Conservation (phyloP, 2,797 vertebrate genomes). For the Furcifer pardalis region DNA sequence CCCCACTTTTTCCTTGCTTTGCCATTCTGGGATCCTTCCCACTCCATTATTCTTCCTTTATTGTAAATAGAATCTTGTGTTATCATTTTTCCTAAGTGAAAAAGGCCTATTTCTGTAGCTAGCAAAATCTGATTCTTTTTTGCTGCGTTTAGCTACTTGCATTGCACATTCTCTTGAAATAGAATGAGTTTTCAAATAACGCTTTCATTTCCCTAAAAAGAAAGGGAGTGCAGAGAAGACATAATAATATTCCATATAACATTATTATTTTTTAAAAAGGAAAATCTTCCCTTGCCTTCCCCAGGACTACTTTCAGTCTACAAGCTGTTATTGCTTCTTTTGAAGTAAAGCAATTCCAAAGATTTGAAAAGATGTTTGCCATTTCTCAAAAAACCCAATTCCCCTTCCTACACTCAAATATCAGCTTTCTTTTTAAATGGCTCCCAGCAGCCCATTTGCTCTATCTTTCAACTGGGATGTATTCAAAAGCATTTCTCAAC, state of each 20-base stretch:
- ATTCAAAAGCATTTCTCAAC: slow-evolving; percentile 57
- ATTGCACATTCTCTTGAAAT: background rate
- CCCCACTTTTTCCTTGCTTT: background rate
- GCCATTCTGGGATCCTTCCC: background rate
- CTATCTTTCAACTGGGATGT: slow-evolving; percentile 40
- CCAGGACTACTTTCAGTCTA: slow-evolving; percentile 40
- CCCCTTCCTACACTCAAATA: slow-evolving; percentile 48
- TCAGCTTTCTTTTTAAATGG: slow-evolving; percentile 63
- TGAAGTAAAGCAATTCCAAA: slow-evolving; percentile 61
- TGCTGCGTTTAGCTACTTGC: background rate
- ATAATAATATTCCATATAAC: background rate
- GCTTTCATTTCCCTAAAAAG: slow-evolving; percentile 5
- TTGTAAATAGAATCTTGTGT: background rate
- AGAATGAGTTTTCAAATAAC: slow-evolving; percentile 3
- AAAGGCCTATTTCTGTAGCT: background rate
- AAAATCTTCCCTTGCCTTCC: slow-evolving; percentile 30
- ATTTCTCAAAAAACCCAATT: slow-evolving; percentile 62
- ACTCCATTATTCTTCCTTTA: background rate
- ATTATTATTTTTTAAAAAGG: slow-evolving; percentile 18
- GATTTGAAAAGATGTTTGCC: slow-evolving; percentile 55
- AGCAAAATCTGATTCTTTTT: background rate
- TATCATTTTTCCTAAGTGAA: background rate
- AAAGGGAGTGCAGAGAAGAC: background rate
- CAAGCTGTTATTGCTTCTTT: slow-evolving; percentile 50
- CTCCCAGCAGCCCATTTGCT: slow-evolving; percentile 63